Base-by-base conservation (phyloP, 2,113 vertebrate species). In the Cairina moschata region DNA sequence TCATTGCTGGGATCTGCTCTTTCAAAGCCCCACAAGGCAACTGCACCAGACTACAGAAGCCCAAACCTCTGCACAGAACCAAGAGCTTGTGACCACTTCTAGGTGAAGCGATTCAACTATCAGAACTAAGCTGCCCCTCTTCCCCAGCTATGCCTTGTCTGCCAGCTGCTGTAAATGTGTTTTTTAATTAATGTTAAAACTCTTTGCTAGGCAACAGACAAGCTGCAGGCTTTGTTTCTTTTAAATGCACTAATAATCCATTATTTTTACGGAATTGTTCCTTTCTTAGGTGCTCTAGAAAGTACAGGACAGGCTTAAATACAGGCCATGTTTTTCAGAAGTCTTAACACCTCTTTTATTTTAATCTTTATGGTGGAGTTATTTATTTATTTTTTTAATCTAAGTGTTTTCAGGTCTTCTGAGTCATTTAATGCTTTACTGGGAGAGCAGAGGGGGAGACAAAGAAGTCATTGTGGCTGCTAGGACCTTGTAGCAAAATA, bases 1-100 rank as follows among this genome's bases (percentile, higher is more conserved):
- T 56, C 22, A 0, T 1, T 4, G n/a, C 58, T 6, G 17, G 14
- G 7, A 69, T 25, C 20, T 11, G 17, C 75, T n/a, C 8, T 6
- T 32, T 8, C 5, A 8, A 38, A 52, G 14, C 8, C 28, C 28
- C 40, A 0, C 7, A 9, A 8, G 67, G 40, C 8, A 38, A 44
- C 18, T 36, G 50, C 10, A 12, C 0, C 9, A 31, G n/a, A 29
- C 31, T 0, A 4, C 5, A 22, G 44, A 3, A 34, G 32, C n/a
- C 44, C 55, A 23, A 34, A 2, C 13, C 9, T 15, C 36, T 8
- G 8, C 0, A 42, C 29, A 59, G 54, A 55, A 15, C 22, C 7
- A 38, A 65, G 29, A 42, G 11, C 50, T 13, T 3, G 3, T 15
- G 20, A 50, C 5, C 4, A 14, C 38, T 52, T 44, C 4, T 87